phyloP scores from a whole-genome alignment of 2,113 vertebrate species.

The Phrynosoma blainvillii region DNA sequence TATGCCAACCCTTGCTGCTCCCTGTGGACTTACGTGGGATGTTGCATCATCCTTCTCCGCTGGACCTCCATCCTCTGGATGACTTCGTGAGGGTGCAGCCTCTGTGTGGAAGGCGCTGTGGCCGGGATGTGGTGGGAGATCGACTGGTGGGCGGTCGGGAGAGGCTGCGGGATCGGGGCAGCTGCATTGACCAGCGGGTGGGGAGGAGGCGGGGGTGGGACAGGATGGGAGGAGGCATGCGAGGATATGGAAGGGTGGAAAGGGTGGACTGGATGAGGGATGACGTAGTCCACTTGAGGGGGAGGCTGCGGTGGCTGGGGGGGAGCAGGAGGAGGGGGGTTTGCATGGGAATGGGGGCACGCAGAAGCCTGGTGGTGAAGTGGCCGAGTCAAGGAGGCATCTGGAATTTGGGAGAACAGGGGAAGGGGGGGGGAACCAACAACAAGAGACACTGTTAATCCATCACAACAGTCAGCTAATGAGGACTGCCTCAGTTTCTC shows the following conservation, averaged over 20 bases:
- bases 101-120: constrained; percentile 88
- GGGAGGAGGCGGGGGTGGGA: constrained; percentile 87
- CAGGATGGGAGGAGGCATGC: constrained; percentile 87
- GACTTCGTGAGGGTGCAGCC: constrained; percentile 94
- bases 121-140: constrained; percentile 91
- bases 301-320: constrained; percentile 80
- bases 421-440: constrained; percentile 17
- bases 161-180: constrained; percentile 88
- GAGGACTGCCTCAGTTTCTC: too few species aligned
- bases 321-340: constrained; percentile 86
- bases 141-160: constrained; percentile 89
- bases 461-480: not conserved
- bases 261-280: constrained; percentile 92
- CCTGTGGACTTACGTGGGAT: constrained; percentile 88
- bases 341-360: constrained; percentile 94
- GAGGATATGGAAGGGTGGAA: constrained; percentile 91
- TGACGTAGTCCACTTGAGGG: constrained; percentile 92
- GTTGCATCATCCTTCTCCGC: constrained; percentile 95
- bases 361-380: constrained; percentile 93
- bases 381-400: constrained; percentile 89
- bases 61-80: constrained; percentile 98
- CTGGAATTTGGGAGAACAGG: constrained; percentile 67
- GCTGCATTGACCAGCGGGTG: constrained; percentile 86
- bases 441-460: constrained; percentile 28
- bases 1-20: not conserved